These are phyloP conservation scores for Nephrotoma flavescens DNA, from an alignment of 2,888 invertebrate species.

Conservation along the genomic window DNA sequence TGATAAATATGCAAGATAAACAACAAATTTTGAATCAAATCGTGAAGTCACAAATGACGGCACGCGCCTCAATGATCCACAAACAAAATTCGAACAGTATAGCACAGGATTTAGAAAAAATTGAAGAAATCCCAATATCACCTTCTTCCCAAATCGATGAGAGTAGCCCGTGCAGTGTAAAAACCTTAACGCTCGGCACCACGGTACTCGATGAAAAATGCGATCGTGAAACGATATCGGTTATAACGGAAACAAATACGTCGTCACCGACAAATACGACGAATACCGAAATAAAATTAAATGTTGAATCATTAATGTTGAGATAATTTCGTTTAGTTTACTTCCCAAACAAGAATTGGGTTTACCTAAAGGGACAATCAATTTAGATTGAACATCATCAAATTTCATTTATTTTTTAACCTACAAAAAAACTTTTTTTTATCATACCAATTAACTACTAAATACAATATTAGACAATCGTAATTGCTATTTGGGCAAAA, in stretches of 20 bases:
- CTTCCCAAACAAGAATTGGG: neutral
- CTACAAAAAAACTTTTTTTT: neutral
- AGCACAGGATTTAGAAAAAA: slow-evolving; percentile 50
- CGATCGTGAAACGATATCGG: neutral
- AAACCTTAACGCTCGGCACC: neutral
- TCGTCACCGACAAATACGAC: neutral
- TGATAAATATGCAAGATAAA: neutral
- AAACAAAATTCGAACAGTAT: slow-evolving; percentile 56
- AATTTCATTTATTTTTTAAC: neutral
- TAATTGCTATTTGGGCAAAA: neutral
- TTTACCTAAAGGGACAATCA: slow-evolving; percentile 1
- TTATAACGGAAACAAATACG: neutral
- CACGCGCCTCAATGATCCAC: slow-evolving; percentile 29
- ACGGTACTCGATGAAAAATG: neutral
- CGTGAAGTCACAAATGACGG: neutral
- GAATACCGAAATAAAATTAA: slow-evolving; percentile 22
- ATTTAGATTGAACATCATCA: neutral
- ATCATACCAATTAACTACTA: neutral
- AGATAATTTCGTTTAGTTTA: slow-evolving; percentile 19
- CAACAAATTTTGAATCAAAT: slow-evolving; percentile 8
- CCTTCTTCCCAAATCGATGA: slow-evolving; percentile 22
- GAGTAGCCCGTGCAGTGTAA: neutral
- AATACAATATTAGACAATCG: neutral
- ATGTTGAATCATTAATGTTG: slow-evolving; percentile 23
- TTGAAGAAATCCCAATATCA: slow-evolving; percentile 47